A percentile compares a stretch with the other conserved stretches of the same genome.
Conservation (phyloP, 2,888 invertebrate genomes). For the Parapristionchus giblindavisi region DNA sequence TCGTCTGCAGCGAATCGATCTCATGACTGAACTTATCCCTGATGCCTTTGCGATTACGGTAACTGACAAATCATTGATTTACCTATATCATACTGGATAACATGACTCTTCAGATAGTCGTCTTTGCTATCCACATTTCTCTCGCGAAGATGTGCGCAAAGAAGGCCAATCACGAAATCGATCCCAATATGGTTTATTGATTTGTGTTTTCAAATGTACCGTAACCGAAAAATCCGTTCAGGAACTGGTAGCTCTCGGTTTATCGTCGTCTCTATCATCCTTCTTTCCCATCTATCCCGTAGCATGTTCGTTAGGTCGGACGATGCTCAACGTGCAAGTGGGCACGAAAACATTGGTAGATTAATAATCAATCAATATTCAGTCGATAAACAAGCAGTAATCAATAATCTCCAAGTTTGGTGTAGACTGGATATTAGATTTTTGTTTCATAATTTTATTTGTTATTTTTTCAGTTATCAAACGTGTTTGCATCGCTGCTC, state of each 20-base stretch:
- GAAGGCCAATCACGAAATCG: constrained; percentile 72
- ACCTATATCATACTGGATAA: neutral
- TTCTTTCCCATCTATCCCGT: constrained; percentile 73
- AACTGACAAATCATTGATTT: neutral
- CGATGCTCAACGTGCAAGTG: constrained; percentile 82
- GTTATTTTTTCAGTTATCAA: constrained; percentile 75
- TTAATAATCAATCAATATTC: neutral
- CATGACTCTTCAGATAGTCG: neutral
- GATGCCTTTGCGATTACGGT: constrained; percentile 30
- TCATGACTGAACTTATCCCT: constrained; percentile 54
- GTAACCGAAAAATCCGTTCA: constrained; percentile 35
- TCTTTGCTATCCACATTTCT: constrained; percentile 73
- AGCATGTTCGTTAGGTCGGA: constrained; percentile 73
- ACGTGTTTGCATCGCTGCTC: constrained; percentile 81
- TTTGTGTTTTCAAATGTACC: neutral
- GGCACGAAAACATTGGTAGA: constrained; percentile 83
- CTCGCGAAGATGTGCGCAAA: constrained; percentile 73
- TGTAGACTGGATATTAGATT: too few species aligned
- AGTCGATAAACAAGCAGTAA: neutral
- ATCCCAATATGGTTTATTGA: constrained; percentile 71
- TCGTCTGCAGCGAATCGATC: constrained; percentile 52
- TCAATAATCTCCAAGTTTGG: neutral
- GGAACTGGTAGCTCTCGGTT: constrained; percentile 65
- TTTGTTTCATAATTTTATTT: too few species aligned
- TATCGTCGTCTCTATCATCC: constrained; percentile 78